Evolutionary conservation across 1,140 invertebrate genomes (phyloP).

Genomic region (Fopius arisanus): DNA sequence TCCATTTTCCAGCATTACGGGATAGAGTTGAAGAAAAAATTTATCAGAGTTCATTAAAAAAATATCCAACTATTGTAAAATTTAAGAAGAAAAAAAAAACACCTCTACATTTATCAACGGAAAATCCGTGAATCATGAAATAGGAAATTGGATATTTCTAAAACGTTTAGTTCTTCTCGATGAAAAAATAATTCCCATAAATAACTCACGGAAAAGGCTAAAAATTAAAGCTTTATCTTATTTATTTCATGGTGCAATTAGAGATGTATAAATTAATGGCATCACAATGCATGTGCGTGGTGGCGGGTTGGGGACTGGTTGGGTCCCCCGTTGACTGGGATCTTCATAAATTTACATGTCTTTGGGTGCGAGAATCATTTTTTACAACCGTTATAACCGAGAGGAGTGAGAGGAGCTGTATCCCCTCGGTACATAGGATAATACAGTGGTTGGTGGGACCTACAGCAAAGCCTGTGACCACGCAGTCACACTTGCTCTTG

Average conservation of each 20-base stretch:
- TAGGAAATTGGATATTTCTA: no score
- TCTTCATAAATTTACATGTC: conserved; percentile 64
- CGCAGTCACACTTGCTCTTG: background rate
- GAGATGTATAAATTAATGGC: background rate
- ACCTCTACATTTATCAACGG: no score
- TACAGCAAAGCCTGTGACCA: conserved; percentile 52
- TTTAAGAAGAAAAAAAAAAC: no score
- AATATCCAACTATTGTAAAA: background rate
- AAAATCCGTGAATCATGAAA: no score
- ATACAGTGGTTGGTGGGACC: conserved; percentile 41
- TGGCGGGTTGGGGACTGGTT: background rate
- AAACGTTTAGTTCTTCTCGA: background rate
- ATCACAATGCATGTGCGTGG: background rate
- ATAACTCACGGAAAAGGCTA: no score
- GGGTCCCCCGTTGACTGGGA: conserved; percentile 38
- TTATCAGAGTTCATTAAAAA: background rate
- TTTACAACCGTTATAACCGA: conserved; percentile 55
- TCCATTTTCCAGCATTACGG: background rate
- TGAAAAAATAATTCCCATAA: no score
- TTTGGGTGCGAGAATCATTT: conserved; percentile 62
- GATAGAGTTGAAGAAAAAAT: background rate
- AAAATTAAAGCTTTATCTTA: background rate
- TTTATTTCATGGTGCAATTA: background rate
- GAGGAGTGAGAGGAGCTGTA: conserved; percentile 24
- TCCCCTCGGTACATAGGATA: background rate